Evolutionary conservation across 2,888 invertebrate genomes (phyloP), one percentile per base, ranked within the genome.

Genomic region (Chorisops tibialis): DNA sequence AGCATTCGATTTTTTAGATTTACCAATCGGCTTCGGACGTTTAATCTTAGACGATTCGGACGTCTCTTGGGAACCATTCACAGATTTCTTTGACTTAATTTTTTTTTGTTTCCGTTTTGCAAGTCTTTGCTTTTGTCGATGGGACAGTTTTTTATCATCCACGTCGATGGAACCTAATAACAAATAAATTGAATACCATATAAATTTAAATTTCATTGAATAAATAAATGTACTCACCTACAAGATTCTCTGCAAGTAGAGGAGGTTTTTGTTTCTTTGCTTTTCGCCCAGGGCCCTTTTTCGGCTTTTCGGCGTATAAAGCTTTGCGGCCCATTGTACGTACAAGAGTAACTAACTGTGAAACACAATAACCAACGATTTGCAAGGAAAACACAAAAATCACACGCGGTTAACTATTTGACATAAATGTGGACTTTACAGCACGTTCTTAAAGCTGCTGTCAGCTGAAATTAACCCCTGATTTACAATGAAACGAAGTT

Each of bases 301-400:
- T 90, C 2, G 83, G 83, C 68, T 85, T 83, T 70, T 89, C 89
- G 68, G 82, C 83, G 75, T 87, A 93, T 72, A 89, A 88, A 4
- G 89, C 92, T 79, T 92, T 93, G 43, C 93, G 83, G 66, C 93
- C 93, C 94, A 94, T 94, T 72, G n/a, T n/a, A n/a, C n/a, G n/a
- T n/a, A n/a, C n/a, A n/a, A n/a, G n/a, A n/a, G n/a, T n/a, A n/a
- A n/a, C n/a, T n/a, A n/a, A n/a, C n/a, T n/a, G n/a, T n/a, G n/a
- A n/a, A n/a, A n/a, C n/a, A n/a, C n/a, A n/a, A n/a, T n/a, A n/a
- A n/a, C n/a, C n/a, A n/a, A n/a, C n/a, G n/a, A n/a, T n/a, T n/a
- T n/a, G n/a, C n/a, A n/a, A n/a, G n/a, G n/a, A n/a, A n/a, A n/a
- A n/a, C n/a, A n/a, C n/a, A n/a, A n/a, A n/a, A n/a, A n/a, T n/a